Conservation (phyloP, 2,113 vertebrate genomes). For the Psittacara wagleri region DNA sequence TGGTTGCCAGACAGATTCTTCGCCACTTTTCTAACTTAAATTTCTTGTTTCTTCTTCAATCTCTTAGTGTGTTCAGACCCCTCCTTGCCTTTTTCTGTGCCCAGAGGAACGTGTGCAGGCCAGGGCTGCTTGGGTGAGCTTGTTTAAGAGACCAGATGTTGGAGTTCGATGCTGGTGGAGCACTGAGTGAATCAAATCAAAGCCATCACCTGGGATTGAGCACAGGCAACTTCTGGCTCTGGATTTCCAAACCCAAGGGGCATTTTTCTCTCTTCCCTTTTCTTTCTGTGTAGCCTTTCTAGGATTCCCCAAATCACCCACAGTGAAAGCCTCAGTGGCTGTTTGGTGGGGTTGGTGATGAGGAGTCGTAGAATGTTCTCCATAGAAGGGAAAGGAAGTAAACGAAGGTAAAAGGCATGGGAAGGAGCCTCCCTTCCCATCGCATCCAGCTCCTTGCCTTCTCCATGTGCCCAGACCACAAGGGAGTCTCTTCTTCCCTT, state of each 20-base stretch:
- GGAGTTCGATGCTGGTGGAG: neutral
- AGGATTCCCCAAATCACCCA: fast-evolving
- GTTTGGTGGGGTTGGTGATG: neutral
- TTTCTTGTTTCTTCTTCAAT: neutral
- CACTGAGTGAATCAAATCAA: neutral
- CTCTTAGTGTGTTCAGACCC: neutral
- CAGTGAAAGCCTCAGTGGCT: neutral
- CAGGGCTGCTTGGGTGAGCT: neutral
- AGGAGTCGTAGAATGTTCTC: neutral
- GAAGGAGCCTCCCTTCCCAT: neutral
- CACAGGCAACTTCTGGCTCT: neutral
- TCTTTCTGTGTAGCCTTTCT: neutral
- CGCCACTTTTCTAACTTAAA: neutral
- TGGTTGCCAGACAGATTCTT: neutral
- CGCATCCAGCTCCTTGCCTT: neutral
- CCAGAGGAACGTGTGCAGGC: neutral
- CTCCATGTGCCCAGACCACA: neutral
- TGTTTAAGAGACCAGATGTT: neutral
- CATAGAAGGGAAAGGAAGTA: neutral
- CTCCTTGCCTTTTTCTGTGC: neutral
- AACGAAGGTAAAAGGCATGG: neutral
- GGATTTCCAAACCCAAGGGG: neutral
- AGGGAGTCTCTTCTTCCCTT: neutral
- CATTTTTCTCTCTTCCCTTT: neutral
- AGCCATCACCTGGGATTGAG: neutral